Evolutionary conservation across 2,797 vertebrate genomes (phyloP), one percentile per base, ranked within the genome.

Genomic region (Fistularia tabacaria): DNA sequence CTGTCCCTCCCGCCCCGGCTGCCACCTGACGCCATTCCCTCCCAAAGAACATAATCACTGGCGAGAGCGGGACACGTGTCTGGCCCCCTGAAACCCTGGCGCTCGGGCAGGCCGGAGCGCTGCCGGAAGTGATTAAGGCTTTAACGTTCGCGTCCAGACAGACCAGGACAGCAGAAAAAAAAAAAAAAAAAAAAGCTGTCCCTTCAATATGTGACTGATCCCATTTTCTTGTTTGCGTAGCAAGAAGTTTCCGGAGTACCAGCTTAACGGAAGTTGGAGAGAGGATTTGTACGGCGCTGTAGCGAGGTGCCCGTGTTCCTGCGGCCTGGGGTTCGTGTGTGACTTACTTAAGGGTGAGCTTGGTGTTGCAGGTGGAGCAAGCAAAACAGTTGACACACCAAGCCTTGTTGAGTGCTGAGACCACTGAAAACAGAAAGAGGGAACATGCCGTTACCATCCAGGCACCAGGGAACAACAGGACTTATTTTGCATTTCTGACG

Each of bases 331-430:
- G n/a, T n/a, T n/a, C n/a, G n/a, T n/a, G 11, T 3, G 37, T 48
- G 0, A 94, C 97, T 95, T 94, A 99, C 97, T 99, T 99, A 76
- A 99, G 94, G 5, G 97, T 99, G 80, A 99, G 90, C 73, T 99
- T 99, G 76, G 95, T 95, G 88, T 98, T 98, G 88, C 97, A 99
- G 62, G 97, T 97, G 10, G 96, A 98, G 78, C 97, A 99, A 65
- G 95, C 92, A 1, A 99, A 99, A 62, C 97, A 99, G 84, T 94
- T 96, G 79, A 99, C 95, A 48, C 97, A 98, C 97, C 96, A 98
- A 25, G 97, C 97, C 87, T 99, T 99, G 86, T 99, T 99, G 70
- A 99, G 91, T 56, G 97, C 97, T 5, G 97, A 99, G 36, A 99
- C 97, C 88, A 99, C 97, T 99, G 64, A 7, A 5, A 46, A 62